Evolutionary conservation across 2,888 invertebrate genomes (phyloP).

Genomic region (Diarsia brunnea): DNA sequence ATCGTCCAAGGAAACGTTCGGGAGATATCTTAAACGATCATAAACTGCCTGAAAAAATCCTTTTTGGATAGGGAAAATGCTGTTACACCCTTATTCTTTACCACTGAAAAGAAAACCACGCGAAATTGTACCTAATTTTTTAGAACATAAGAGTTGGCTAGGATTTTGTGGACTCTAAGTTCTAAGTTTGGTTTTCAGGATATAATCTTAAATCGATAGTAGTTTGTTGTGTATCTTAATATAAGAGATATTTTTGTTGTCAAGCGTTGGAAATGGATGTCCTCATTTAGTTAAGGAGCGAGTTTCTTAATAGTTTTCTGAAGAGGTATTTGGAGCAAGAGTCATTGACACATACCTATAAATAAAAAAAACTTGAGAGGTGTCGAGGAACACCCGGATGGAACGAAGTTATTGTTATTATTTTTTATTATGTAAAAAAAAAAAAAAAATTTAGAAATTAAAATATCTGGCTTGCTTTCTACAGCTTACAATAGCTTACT

Average conservation of each 20-base stretch:
- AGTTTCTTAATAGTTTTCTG: constrained; percentile 12
- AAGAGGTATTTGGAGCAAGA: neutral
- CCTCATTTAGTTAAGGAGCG: constrained; percentile 33
- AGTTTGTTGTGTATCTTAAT: constrained; percentile 63
- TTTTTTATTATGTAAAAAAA: too few relatives aligned
- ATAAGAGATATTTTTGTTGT: constrained; percentile 54
- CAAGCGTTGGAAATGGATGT: constrained; percentile 45
- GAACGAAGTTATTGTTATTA: too few relatives aligned
- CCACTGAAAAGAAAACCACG: neutral
- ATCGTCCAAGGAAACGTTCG: constrained; percentile 54
- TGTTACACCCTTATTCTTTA: constrained; percentile 13
- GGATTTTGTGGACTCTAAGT: neutral
- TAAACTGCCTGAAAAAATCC: constrained; percentile 76
- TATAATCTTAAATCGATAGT: constrained; percentile 73
- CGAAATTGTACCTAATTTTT: constrained; percentile 28
- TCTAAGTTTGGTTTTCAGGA: constrained; percentile 28
- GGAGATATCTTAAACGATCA: constrained; percentile 74
- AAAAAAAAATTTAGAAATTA: too few relatives aligned
- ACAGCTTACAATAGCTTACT: too few relatives aligned
- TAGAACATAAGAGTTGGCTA: rapidly evolving
- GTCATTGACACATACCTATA: too few relatives aligned
- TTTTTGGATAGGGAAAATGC: constrained; percentile 65
- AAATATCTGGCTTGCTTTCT: too few relatives aligned
- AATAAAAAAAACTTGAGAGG: too few relatives aligned
- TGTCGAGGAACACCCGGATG: too few relatives aligned